Conservation (phyloP, 1,140 invertebrate genomes). For the Agrypnia vestita region DNA sequence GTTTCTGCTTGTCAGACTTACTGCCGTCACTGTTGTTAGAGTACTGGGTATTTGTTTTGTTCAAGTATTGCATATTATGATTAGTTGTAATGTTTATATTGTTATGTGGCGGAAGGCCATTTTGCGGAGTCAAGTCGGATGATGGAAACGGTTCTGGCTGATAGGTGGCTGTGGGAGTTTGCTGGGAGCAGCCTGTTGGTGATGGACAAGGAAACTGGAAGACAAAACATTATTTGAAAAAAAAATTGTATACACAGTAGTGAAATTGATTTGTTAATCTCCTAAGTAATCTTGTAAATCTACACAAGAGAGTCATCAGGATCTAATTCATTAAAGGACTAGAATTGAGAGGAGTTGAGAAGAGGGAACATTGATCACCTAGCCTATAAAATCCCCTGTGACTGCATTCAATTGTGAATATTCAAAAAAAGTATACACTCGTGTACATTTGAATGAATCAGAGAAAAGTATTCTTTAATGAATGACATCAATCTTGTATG, state of each 20-base stretch:
- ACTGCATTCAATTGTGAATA: too few species aligned
- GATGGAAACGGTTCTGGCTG: slow-evolving; percentile 22
- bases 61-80: slow-evolving; percentile 11
- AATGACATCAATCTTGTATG: not conserved
- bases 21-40: slow-evolving; percentile 21
- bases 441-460: not conserved
- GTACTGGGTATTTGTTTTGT: slow-evolving; percentile 10
- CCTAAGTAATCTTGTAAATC: too few species aligned
- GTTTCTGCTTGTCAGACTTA: slow-evolving; percentile 12
- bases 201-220: slow-evolving; percentile 57
- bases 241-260: not conserved
- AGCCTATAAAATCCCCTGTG: not conserved
- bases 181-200: slow-evolving; percentile 48
- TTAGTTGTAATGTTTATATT: not conserved
- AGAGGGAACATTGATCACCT: not conserved
- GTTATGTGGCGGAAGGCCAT: slow-evolving; percentile 30
- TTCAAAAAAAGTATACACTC: too few species aligned
- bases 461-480: not conserved
- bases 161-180: slow-evolving; percentile 50
- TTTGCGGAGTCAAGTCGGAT: slow-evolving; percentile 43
- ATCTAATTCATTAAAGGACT: too few species aligned
- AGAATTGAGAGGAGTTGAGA: not conserved
- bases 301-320: too few species aligned
- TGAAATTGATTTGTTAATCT: too few species aligned
- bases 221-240: not conserved